Evolutionary conservation across 2,797 vertebrate species (phyloP).

Genomic region (Borostomias antarcticus): DNA sequence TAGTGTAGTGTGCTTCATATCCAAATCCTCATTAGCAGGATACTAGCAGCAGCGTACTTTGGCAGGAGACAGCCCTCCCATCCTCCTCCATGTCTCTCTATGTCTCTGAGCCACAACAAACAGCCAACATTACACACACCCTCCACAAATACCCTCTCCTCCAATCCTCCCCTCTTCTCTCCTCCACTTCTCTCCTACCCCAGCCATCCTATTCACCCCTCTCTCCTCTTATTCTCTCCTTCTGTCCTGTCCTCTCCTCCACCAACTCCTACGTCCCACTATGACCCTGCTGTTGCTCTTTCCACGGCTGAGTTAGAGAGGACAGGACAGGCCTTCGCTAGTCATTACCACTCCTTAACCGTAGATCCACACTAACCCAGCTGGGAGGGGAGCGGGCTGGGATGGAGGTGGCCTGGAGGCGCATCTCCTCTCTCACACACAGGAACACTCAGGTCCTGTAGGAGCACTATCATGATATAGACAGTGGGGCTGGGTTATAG

Average conservation of each 20-base stretch:
- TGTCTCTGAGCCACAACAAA: constrained; percentile 44
- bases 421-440: neutral
- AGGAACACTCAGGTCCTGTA: neutral
- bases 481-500: too few relatives aligned
- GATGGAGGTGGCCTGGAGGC: neutral
- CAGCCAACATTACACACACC: constrained; percentile 28
- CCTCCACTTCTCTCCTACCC: neutral
- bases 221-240: too few relatives aligned
- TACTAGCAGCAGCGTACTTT: constrained; percentile 6
- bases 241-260: too few relatives aligned
- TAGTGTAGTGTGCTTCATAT: constrained; percentile 32
- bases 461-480: too few relatives aligned
- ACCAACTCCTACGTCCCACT: too few relatives aligned
- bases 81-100: constrained; percentile 35
- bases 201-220: too few relatives aligned
- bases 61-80: constrained; percentile 22
- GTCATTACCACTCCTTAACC: constrained; percentile 8
- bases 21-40: constrained; percentile 31
- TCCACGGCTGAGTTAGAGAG: neutral
- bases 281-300: neutral
- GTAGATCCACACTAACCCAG: constrained; percentile 14
- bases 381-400: neutral
- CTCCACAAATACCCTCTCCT: constrained; percentile 17
- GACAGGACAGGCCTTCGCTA: constrained; percentile 18
- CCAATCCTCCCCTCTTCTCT: neutral